A percentile compares a stretch with the other conserved stretches of the same genome.
These are phyloP conservation scores for Oenanthe melanoleuca DNA, from an alignment of 2,113 vertebrate species.

Conservation along the genomic window DNA sequence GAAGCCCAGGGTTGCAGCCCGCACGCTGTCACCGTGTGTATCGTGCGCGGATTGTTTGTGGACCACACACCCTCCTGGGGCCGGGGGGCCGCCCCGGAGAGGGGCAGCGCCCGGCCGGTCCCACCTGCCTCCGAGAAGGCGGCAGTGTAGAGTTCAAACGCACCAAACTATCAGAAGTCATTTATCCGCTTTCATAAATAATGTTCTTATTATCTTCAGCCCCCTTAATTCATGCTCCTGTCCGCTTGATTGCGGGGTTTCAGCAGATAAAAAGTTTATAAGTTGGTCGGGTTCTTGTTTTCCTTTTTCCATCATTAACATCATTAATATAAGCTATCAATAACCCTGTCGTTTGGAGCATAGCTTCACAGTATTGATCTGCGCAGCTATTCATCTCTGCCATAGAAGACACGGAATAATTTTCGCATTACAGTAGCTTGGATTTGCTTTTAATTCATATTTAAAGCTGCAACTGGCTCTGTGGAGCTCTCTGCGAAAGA, in stretches of 20 bases:
- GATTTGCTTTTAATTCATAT: slow-evolving; percentile 92
- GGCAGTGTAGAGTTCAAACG: slow-evolving; percentile 35
- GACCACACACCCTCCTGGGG: not conserved
- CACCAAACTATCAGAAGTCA: slow-evolving; percentile 64
- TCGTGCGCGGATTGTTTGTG: not conserved
- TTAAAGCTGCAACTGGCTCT: slow-evolving; percentile 83
- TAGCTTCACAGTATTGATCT: slow-evolving; percentile 91
- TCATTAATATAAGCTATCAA: slow-evolving; percentile 87
- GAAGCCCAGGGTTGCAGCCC: not conserved
- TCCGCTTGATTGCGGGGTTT: slow-evolving; percentile 67
- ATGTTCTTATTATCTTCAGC: slow-evolving; percentile 68
- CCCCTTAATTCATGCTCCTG: slow-evolving; percentile 65
- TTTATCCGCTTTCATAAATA: slow-evolving; percentile 79
- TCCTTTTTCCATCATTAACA: slow-evolving; percentile 82
- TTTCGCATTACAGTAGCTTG: slow-evolving; percentile 87
- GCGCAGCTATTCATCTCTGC: slow-evolving; percentile 85
- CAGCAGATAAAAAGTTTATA: slow-evolving; percentile 80
- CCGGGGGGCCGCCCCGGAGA: not conserved
- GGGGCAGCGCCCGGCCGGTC: not conserved
- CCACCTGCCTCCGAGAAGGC: slow-evolving; percentile 35
- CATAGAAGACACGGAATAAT: slow-evolving; percentile 89
- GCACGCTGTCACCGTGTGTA: not conserved
- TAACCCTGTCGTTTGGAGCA: slow-evolving; percentile 86
- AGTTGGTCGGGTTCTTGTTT: slow-evolving; percentile 74
- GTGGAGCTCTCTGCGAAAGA: slow-evolving; percentile 83